Conservation (phyloP, 1,140 invertebrate species). For the Heliothis virescens region DNA sequence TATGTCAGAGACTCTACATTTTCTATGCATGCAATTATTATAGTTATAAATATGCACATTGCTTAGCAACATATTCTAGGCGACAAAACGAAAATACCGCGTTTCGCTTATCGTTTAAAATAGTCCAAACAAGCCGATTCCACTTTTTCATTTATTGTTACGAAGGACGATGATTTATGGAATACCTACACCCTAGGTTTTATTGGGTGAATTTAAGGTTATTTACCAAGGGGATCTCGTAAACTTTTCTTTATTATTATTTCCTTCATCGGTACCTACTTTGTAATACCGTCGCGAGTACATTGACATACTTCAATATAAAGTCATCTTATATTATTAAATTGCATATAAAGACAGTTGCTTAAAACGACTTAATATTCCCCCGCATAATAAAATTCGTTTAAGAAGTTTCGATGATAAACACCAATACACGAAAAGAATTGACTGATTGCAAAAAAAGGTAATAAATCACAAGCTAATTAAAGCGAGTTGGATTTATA, state of each 20-base stretch:
- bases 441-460: neutral
- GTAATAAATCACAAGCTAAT: neutral
- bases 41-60: neutral
- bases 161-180: conserved; percentile 81
- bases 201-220: conserved; percentile 72
- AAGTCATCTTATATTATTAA: no score
- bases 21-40: neutral
- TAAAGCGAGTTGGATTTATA: neutral
- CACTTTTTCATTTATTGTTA: conserved; percentile 79
- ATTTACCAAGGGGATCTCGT: conserved; percentile 65
- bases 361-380: neutral
- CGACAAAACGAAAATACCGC: neutral
- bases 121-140: conserved; percentile 69
- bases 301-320: neutral
- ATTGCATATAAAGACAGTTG: neutral
- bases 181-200: conserved; percentile 77
- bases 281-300: conserved; percentile 17
- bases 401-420: no score
- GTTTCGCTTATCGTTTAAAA: conserved; percentile 52
- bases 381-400: no score
- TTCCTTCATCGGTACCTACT: conserved; percentile 12
- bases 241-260: conserved; percentile 66
- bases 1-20: no score
- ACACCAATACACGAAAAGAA: no score
- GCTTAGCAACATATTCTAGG: neutral